Evolutionary conservation across 2,888 invertebrate species (phyloP).

Genomic region (Eristalis pertinax): DNA sequence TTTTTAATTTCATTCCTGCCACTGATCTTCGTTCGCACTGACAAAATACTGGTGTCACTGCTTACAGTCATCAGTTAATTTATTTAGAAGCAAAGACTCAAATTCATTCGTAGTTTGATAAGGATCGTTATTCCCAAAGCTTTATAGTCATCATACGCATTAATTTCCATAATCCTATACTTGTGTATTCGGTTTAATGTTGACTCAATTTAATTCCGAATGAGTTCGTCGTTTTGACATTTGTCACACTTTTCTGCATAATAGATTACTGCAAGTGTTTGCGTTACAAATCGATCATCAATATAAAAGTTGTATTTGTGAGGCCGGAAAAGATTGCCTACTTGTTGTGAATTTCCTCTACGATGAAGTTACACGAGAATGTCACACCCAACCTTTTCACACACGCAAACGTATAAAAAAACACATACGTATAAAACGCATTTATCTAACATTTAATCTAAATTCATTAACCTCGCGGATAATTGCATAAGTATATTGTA

Average conservation of each 20-base stretch:
- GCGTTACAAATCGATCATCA: background rate
- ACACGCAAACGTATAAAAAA: background rate
- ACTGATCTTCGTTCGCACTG: no score
- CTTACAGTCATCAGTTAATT: no score
- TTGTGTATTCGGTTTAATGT: background rate
- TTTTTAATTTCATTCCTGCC: no score
- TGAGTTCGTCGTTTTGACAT: background rate
- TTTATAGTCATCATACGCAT: background rate
- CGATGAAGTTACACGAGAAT: background rate
- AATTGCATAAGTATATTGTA: slow-evolving; percentile 14
- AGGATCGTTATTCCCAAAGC: background rate
- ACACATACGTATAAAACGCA: no score
- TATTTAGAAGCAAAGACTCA: no score
- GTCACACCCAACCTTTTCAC: background rate
- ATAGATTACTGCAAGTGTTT: background rate
- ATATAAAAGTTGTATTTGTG: background rate
- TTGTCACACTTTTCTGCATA: background rate
- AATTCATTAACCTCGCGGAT: background rate
- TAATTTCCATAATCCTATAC: background rate
- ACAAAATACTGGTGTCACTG: no score
- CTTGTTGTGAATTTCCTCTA: background rate
- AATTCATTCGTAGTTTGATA: background rate
- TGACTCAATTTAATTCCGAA: background rate
- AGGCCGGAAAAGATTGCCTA: background rate
- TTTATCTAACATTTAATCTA: background rate